Evolutionary conservation across 2,113 vertebrate species (phyloP), one percentile per base, ranked within the genome.

Genomic region (Ailurus styani): DNA sequence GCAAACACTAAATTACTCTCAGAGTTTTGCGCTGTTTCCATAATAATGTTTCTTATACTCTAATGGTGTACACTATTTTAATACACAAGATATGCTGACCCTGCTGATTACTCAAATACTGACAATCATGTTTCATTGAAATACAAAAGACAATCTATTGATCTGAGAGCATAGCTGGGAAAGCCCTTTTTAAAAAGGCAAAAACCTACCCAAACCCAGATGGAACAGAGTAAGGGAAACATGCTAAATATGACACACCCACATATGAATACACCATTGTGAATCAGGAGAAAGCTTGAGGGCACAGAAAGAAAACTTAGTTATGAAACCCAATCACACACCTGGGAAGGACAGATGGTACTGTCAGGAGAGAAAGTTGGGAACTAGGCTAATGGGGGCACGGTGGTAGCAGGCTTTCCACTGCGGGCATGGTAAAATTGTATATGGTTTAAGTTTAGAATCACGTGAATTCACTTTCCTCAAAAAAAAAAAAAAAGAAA

Each of bases 241-340:
- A 82, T 14, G 15, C 78, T 45, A 75, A 81, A 78, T 34, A 54
- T 25, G 60, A 45, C 89, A 96, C 70, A 87, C 89, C 89, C 86
- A 94, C 21, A 68, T 29, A 68, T 95, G 79, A 97, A 96, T 79
- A 94, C 37, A 86, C 37, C 47, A 91, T 37, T 97, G 93, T 96
- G 77, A 90, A 77, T 60, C 20, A 40, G n/a, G 90, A 91, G 47
- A 73, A 18, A 40, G 78, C 92, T 87, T 4, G 84, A 82, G 79
- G 86, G 83, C 62, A 68, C 25, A 91, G 45, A 92, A 50, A 47
- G 60, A 81, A 96, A 91, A 91, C 31, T 40, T 34, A 66, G 57
- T 91, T 95, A 95, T 62, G 88, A 96, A 97, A 97, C 9, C 47
- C 66, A 60, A 81, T 40, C 42, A 10, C 62, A 78, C 29, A 37